A percentile compares a stretch with the other conserved stretches of the same genome.
These are phyloP conservation scores for Remorina albescens DNA, from an alignment of 2,797 vertebrate genomes.

Conservation along the genomic window DNA sequence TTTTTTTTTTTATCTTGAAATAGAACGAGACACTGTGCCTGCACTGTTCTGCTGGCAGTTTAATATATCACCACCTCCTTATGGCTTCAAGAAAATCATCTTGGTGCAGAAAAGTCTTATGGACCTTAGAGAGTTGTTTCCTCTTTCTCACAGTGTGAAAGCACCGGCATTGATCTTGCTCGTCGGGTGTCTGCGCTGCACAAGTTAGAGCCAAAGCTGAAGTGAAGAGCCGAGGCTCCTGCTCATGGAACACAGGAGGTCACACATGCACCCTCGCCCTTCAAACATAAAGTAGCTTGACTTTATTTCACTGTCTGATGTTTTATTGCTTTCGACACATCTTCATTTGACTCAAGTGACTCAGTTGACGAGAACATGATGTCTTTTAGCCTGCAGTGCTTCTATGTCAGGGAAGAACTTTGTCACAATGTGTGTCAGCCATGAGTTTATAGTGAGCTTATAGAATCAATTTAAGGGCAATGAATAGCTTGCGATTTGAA, in stretches of 20 bases:
- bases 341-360: slow-evolving; percentile 54
- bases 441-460: slow-evolving; percentile 29
- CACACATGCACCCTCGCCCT: not conserved
- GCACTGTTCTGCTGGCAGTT: slow-evolving; percentile 51
- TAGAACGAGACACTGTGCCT: slow-evolving; percentile 41
- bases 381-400: slow-evolving; percentile 42
- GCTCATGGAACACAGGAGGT: slow-evolving; percentile 26
- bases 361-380: slow-evolving; percentile 41
- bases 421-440: slow-evolving; percentile 28
- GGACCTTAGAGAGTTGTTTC: slow-evolving; percentile 56
- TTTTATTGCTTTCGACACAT: slow-evolving; percentile 25
- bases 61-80: slow-evolving; percentile 60
- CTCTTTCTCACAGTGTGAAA: slow-evolving; percentile 49
- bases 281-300: not conserved
- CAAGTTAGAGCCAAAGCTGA: slow-evolving; percentile 15
- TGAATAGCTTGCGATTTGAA: slow-evolving; percentile 19
- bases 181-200: slow-evolving; percentile 39
- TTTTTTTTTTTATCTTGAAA: slow-evolving; percentile 5
- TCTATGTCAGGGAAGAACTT: slow-evolving; percentile 24
- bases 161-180: slow-evolving; percentile 51
- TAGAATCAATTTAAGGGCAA: slow-evolving; percentile 24
- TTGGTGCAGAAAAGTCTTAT: slow-evolving; percentile 45
- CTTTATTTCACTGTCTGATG: slow-evolving; percentile 21
- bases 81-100: slow-evolving; percentile 66
- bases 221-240: slow-evolving; percentile 3